phyloP scores from a whole-genome alignment of 2,113 vertebrate genomes.

The Mesoclemmys tuberculata region DNA sequence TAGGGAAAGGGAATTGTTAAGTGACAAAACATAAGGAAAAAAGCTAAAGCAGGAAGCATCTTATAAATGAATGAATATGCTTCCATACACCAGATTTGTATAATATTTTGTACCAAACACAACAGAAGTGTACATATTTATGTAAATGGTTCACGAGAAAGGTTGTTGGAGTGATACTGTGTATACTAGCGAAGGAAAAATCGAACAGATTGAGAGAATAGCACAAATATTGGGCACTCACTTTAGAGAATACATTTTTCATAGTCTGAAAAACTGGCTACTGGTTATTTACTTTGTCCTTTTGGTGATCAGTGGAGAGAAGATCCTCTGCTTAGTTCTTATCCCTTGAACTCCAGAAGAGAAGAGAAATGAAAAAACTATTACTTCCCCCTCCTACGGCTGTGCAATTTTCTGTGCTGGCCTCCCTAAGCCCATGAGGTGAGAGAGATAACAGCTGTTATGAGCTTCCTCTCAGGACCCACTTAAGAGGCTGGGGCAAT shows the following conservation, averaged over 20 bases:
- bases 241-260: neutral
- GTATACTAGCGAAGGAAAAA: neutral
- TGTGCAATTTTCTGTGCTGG: neutral
- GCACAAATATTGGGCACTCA: neutral
- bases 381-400: neutral
- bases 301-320: neutral
- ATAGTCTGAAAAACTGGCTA: neutral
- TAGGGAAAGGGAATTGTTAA: constrained; percentile 16
- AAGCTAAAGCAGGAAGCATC: neutral
- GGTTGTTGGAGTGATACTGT: neutral
- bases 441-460: neutral
- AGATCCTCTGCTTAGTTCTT: neutral
- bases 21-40: neutral
- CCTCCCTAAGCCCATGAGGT: neutral
- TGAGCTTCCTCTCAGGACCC: neutral
- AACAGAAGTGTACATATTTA: neutral
- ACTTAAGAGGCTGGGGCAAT: neutral
- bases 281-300: neutral
- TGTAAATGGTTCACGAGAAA: neutral
- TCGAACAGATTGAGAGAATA: neutral
- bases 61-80: neutral
- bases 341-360: neutral
- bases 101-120: neutral
- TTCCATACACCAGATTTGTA: neutral
- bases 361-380: neutral